Evolutionary conservation across 2,113 vertebrate genomes (phyloP).

Genomic region (Eudorcas thomsonii): DNA sequence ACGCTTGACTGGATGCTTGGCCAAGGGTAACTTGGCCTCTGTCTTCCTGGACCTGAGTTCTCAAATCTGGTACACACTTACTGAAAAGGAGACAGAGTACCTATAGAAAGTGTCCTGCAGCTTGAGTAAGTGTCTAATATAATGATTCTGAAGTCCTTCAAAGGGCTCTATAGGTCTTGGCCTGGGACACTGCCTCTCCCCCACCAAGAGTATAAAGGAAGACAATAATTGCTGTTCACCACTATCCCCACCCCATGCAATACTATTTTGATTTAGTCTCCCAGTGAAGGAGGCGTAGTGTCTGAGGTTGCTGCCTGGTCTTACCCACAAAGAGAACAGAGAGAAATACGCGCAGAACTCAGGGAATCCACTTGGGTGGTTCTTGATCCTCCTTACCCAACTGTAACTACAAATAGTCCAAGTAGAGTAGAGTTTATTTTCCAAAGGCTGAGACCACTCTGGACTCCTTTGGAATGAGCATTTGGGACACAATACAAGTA

Average conservation of each 20-base stretch:
- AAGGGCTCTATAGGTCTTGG: background rate
- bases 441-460: background rate
- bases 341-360: background rate
- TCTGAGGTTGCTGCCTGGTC: background rate
- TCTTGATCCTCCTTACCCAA: background rate
- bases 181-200: background rate
- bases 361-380: background rate
- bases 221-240: background rate
- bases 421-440: background rate
- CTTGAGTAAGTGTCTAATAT: background rate
- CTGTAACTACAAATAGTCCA: background rate
- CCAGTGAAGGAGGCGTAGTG: accelerated
- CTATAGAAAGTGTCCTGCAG: background rate
- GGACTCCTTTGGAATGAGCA: background rate
- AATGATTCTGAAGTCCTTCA: background rate
- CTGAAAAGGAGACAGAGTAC: background rate
- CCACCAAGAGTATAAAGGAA: background rate
- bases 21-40: background rate
- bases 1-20: background rate
- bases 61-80: background rate
- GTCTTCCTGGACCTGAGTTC: background rate
- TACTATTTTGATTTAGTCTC: background rate
- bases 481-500: background rate
- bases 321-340: background rate
- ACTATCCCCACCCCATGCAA: background rate